Percentiles rank a stretch among this genome's conserved stretches.
These are phyloP conservation scores for Pteropus rufus DNA, from an alignment of 2,797 vertebrate species.

Conservation along the genomic window DNA sequence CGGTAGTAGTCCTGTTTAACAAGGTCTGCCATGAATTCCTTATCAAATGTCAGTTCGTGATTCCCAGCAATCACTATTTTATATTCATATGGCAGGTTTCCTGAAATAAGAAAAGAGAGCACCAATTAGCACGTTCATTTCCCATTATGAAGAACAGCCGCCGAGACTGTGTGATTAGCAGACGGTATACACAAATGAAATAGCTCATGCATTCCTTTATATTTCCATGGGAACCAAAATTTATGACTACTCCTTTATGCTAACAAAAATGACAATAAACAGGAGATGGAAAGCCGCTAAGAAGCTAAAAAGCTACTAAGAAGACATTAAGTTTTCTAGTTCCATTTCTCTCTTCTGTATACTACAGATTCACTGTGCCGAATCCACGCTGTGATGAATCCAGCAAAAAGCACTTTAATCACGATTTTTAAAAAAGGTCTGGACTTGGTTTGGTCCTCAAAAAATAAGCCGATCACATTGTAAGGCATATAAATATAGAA, in stretches of 20 bases:
- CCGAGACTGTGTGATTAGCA: slow-evolving; percentile 57
- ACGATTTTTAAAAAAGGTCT: not conserved
- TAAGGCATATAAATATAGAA: not conserved
- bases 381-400: not conserved
- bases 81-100: slow-evolving; percentile 96
- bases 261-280: slow-evolving; percentile 52
- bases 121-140: slow-evolving; percentile 82
- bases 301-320: not conserved
- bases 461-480: not conserved
- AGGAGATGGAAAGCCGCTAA: not conserved
- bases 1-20: slow-evolving; percentile 99
- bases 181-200: slow-evolving; percentile 63
- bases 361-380: not conserved
- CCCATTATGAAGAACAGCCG: slow-evolving; percentile 71
- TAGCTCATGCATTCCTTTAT: slow-evolving; percentile 15
- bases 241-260: slow-evolving; percentile 36
- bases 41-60: slow-evolving; percentile 99
- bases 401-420: not conserved
- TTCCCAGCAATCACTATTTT: slow-evolving; percentile 99
- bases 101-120: slow-evolving; percentile 85
- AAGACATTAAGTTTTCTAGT: not conserved
- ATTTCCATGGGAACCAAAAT: slow-evolving; percentile 57
- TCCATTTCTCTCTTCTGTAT: not conserved
- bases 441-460: not conserved
- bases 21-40: slow-evolving; percentile 99